These are phyloP conservation scores for Salvelinus fontinalis DNA, from an alignment of 2,113 vertebrate genomes.

Conservation along the genomic window DNA sequence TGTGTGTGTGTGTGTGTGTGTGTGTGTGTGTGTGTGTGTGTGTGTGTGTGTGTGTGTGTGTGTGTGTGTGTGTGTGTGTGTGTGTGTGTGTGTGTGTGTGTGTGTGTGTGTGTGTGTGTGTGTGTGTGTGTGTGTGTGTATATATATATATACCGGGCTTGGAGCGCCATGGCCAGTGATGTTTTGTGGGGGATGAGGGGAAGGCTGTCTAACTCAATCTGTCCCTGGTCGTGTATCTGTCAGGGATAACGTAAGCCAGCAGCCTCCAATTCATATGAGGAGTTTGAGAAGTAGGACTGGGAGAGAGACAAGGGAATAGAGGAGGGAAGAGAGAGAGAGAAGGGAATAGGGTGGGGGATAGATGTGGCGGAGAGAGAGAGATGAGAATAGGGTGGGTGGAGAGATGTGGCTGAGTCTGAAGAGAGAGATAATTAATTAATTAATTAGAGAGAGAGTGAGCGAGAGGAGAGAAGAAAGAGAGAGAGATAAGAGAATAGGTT, in stretches of 20 bases:
- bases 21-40: too few relatives aligned
- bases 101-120: background rate
- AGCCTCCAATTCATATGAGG: slow-evolving; percentile 31
- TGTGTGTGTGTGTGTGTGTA: slow-evolving; percentile 9
- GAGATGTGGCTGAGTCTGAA: too few relatives aligned
- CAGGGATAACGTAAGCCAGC: slow-evolving; percentile 56
- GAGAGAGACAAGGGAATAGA: slow-evolving; percentile 17
- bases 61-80: background rate
- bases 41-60: background rate
- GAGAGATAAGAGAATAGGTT: too few relatives aligned
- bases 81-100: slow-evolving; percentile 10
- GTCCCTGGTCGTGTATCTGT: slow-evolving; percentile 60
- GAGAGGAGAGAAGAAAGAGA: too few relatives aligned
- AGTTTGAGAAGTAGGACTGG: slow-evolving; percentile 6
- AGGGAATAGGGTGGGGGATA: too few relatives aligned
- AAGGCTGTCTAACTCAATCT: slow-evolving; percentile 59
- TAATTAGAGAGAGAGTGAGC: too few relatives aligned
- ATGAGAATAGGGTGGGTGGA: too few relatives aligned
- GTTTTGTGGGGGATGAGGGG: background rate
- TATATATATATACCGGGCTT: background rate
- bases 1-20: background rate
- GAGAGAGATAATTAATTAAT: too few relatives aligned
- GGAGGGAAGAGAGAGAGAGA: background rate
- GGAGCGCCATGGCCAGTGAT: background rate
- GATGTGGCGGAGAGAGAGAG: too few relatives aligned